phyloP scores from a whole-genome alignment of 2,888 invertebrate genomes.

The Polyommatus iphigenia region DNA sequence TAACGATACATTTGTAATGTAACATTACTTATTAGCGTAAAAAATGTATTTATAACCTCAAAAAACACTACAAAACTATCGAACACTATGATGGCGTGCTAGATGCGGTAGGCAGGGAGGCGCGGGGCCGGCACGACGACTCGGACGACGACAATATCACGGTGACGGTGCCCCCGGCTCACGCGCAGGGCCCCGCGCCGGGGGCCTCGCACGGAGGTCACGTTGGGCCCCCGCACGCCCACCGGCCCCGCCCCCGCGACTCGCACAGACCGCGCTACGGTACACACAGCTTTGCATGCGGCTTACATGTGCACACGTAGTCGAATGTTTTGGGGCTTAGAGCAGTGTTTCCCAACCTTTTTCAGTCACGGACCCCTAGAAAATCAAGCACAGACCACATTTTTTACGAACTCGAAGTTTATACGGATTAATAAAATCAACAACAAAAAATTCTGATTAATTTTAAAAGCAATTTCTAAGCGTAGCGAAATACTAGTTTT shows the following conservation, averaged over 20 bases:
- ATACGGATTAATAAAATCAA: too few species aligned
- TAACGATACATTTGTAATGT: too few species aligned
- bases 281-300: constrained; percentile 31
- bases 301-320: constrained; percentile 28
- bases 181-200: constrained; percentile 41
- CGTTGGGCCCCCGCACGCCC: constrained; percentile 40
- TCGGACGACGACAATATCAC: constrained; percentile 82
- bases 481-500: too few species aligned
- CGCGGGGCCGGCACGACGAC: constrained; percentile 54
- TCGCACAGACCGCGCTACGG: constrained; percentile 36
- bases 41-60: background rate
- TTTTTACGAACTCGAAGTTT: too few species aligned
- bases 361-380: too few species aligned
- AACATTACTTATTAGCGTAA: background rate
- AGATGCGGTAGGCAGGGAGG: constrained; percentile 37
- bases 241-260: constrained; percentile 35
- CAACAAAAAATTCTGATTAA: too few species aligned
- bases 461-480: too few species aligned
- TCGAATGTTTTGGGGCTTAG: background rate
- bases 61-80: background rate
- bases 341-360: background rate
- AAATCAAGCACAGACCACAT: too few species aligned
- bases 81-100: background rate
- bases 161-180: constrained; percentile 76
- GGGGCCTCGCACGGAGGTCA: constrained; percentile 36